Evolutionary conservation across 2,797 vertebrate genomes (phyloP), one percentile per base, ranked within the genome.

Genomic region (Cyclopterus lumpus): DNA sequence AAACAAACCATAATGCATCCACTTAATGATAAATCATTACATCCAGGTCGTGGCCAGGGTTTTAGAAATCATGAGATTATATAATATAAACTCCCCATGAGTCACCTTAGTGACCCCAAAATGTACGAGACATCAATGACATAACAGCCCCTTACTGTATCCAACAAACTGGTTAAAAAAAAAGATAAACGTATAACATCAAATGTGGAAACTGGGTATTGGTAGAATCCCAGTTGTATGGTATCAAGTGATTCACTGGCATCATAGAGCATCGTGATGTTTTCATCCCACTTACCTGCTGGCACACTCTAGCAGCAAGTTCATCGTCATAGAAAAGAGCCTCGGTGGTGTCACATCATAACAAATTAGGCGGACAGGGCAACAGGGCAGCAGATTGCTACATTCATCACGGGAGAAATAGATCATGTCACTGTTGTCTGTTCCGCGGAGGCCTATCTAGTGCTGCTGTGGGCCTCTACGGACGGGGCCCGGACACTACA

Each of bases 311-410:
- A 63, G 81, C 82, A 86, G 81, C 82, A 74, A 64, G 86, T 93
- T 85, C 67, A 80, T 83, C 89, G 76, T 85, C 86, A 71, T 49
- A 63, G 77, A 77, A 79, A 78, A 71, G 81, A 78, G 77, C 74
- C 70, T 73, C 42, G 71, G 77, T 49, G 71, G 65, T 89, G 92
- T 89, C 91, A 92, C 85, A 75, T 91, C 74, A 69, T 91, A 90
- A 95, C 93, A 94, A 95, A 95, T 93, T 93, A 93, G 91, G 88
- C 80, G 71, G 92, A 92, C 93, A 93, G 92, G 92, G 94, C 93
- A 94, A 89, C 91, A 89, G 92, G 91, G 91, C 91, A 86, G 71
- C 89, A 93, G 92, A 95, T 95, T 95, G 93, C 87, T 90, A 88
- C 93, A 95, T 95, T 93, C 89, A 95, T 94, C 94, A 94, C 68